Base-by-base conservation (phyloP, 2,113 vertebrate species). In the Campylomormyrus tamandua region DNA sequence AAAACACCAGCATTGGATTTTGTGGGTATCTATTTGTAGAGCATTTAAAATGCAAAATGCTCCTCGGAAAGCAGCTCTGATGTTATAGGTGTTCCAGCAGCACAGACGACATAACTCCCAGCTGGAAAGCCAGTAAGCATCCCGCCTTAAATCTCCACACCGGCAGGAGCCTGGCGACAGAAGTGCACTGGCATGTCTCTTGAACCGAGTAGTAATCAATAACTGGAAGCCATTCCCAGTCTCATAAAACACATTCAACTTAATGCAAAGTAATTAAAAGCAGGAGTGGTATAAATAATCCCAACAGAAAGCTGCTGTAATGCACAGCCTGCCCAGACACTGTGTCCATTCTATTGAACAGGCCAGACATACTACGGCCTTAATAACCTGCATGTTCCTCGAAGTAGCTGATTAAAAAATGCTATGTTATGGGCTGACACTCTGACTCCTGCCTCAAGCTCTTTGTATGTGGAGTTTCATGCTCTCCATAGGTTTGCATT, bases 221-320 rank as follows among this genome's bases (percentile, higher is more conserved):
- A 87, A 31, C 85, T 87, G 50, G 50, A 87, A 53, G 27, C 85
- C 10, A n/a, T 50, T 86, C 21, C 83, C 17, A 35, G 85, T 35
- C n/a, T 27, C 50, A 53, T 87, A 87, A 52, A 87, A 87, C 27
- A 52, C 48, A 17, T 52, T 87, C n/a, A 53, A 35, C 50, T 87
- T 87, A 87, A 87, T 53, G 85, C 85, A 87, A 31, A 87, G 50
- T n/a, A 52, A 56, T 39, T 35, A 39, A 52, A 87, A 87, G 85
- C 85, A 39, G 50, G 31, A 42, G 49, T 17, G 27, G n/a, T 11
- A 87, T 39, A 87, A 86, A 86, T 50, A 50, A 15, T 27, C 21
- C 24, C 50, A 56, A 31, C n/a, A 53, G 24, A 52, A 31, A 87
- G 2, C 27, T 27, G 27, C 50, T n/a, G 27, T n/a, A 17, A 19